phyloP scores from a whole-genome alignment of 2,113 vertebrate species.

The Delphinapterus leucas region DNA sequence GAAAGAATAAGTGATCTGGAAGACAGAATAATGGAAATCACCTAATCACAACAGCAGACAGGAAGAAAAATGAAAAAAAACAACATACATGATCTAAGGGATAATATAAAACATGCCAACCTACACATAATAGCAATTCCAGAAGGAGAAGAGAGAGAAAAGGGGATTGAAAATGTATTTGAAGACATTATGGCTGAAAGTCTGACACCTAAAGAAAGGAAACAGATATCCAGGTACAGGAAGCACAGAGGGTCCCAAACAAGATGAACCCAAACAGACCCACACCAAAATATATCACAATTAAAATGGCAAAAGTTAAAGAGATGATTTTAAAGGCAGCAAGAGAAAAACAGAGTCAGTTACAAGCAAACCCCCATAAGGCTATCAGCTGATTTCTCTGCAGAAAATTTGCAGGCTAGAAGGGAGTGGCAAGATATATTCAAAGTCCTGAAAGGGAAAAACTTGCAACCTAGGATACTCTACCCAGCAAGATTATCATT shows the following conservation, averaged over 20 bases:
- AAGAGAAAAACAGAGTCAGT: background rate
- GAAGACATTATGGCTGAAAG: background rate
- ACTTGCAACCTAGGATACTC: background rate
- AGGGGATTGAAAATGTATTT: background rate
- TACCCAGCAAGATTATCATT: background rate
- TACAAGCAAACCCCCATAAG: background rate
- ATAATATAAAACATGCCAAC: background rate
- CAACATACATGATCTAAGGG: background rate
- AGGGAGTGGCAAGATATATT: background rate
- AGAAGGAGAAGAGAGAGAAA: background rate
- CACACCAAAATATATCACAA: accelerated
- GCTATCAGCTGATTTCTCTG: background rate
- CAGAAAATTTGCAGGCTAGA: background rate
- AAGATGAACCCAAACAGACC: background rate
- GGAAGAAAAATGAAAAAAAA: background rate
- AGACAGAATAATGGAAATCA: background rate
- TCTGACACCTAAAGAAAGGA: background rate
- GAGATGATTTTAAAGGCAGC: background rate
- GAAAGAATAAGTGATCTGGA: background rate
- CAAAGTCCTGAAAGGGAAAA: background rate
- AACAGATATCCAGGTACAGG: background rate
- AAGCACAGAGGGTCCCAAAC: background rate
- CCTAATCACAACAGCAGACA: background rate
- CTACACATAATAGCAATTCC: background rate
- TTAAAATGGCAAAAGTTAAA: too few relatives aligned